Base-by-base conservation (phyloP, 2,888 invertebrate species). In the Ochropleura plecta region DNA sequence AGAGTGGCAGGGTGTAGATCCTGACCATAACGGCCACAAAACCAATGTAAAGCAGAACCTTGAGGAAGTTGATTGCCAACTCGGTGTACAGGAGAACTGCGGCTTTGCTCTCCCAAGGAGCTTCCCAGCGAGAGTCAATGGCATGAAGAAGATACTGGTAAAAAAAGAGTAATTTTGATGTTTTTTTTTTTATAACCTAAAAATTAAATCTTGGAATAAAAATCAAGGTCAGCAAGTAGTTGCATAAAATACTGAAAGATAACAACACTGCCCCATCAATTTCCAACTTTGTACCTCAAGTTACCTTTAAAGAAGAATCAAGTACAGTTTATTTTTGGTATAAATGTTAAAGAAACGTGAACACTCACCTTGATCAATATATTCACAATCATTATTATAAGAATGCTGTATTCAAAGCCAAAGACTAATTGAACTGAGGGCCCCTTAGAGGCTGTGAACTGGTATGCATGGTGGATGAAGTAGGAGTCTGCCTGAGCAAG, bases 81-180 rank as follows among this genome's bases (percentile, higher is more conserved):
- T 99, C 99, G 0, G 99, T 99, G 92, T 99, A 99, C 3, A 99
- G 97, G 57, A 99, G 96, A 90, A 99, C 99, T 0, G 99, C 99
- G 14, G 99, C 99, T 95, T 99, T 99, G 93, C 99, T 99, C 93
- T 99, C 99, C 99, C 99, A 99, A 0, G 99, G 99, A 62, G 98
- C 98, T 91, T 99, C 99, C 95, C 98, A 98, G 90, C 98, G 98
- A 9, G 99, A 97, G 91, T 99, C 99, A 78, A 99, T 97, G 5
- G 98, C 98, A 93, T 99, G 99, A 7, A 97, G 93, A 18, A 94
- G 86, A 86, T 96, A 96, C 96, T 96, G 86, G 86, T 73, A 70
- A 46, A 79, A 73, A 16, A 18, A 51, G 16, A 1, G 20, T 16
- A 46, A 20, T 51, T 30, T 59, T 7, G 44, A 44, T 62, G 9